These are phyloP conservation scores for Augiades crinisus DNA, from an alignment of 2,888 invertebrate genomes.

Conservation along the genomic window DNA sequence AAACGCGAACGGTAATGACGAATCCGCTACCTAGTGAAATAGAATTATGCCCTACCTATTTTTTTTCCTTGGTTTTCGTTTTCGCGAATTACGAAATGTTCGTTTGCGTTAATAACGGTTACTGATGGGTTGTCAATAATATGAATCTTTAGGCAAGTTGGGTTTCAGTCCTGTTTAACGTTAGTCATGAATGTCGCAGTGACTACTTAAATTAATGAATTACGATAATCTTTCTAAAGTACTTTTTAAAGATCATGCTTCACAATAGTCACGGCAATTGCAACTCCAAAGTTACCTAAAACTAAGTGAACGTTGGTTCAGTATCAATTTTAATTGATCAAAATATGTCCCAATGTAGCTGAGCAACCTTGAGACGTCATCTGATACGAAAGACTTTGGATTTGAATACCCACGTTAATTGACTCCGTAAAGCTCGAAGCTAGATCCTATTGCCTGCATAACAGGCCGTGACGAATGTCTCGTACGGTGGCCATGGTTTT, in stretches of 20 bases:
- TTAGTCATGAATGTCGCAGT: no score
- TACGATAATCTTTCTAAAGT: no score
- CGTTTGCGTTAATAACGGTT: no score
- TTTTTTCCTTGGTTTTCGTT: no score
- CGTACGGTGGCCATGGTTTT: background rate
- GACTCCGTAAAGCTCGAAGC: constrained; percentile 15
- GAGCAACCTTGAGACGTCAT: constrained; percentile 19
- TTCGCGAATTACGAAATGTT: no score
- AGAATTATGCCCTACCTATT: no score
- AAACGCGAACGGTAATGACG: no score
- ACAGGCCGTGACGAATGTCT: constrained; percentile 6
- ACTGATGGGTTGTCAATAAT: no score
- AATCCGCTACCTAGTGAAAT: no score
- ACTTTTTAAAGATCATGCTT: background rate
- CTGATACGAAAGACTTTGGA: constrained; percentile 8
- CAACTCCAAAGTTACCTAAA: background rate
- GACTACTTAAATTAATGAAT: no score
- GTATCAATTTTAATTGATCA: constrained; percentile 8
- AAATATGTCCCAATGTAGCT: constrained; percentile 3
- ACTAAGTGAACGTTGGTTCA: constrained; percentile 9
- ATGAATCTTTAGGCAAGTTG: no score
- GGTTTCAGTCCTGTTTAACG: no score
- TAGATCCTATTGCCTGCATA: constrained; percentile 17
- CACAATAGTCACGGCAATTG: background rate
- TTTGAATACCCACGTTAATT: constrained; percentile 22